Conservation (phyloP, 2,113 vertebrate species). For the Eira barbara region DNA sequence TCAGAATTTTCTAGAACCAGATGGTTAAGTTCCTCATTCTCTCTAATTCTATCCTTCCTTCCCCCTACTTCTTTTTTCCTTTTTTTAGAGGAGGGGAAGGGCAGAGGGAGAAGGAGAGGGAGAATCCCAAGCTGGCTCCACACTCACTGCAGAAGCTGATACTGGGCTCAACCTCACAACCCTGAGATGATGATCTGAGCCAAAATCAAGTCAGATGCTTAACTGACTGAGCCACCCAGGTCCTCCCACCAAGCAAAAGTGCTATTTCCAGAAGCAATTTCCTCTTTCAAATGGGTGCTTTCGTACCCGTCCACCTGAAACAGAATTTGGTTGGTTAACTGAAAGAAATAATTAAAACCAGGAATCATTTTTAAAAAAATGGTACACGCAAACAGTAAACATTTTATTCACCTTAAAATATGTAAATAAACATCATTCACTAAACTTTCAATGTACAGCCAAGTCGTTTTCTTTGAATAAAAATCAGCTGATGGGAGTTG, state of each 20-base stretch:
- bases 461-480: conserved; percentile 27
- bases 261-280: not conserved
- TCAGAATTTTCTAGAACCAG: conserved; percentile 29
- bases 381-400: not conserved
- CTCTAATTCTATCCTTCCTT: not conserved
- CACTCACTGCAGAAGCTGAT: not conserved
- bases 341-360: not conserved
- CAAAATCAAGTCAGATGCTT: not conserved
- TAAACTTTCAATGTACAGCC: not conserved
- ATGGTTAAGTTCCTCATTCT: not conserved
- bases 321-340: conserved; percentile 46
- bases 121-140: not conserved
- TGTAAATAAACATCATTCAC: conserved; percentile 9
- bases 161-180: not conserved
- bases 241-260: conserved; percentile 4
- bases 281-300: not conserved
- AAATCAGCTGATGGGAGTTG: not conserved
- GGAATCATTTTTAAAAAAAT: not conserved
- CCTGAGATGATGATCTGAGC: not conserved
- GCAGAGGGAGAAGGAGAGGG: not conserved
- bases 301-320: not conserved
- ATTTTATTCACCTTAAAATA: conserved; percentile 34
- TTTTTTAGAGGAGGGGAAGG: not conserved
- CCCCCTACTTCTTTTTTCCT: not conserved
- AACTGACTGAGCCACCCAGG: not conserved